A percentile compares a stretch with the other conserved stretches of the same genome.
Conservation (phyloP, 1,140 invertebrate species). For the Caenorhabditis tropicalis region DNA sequence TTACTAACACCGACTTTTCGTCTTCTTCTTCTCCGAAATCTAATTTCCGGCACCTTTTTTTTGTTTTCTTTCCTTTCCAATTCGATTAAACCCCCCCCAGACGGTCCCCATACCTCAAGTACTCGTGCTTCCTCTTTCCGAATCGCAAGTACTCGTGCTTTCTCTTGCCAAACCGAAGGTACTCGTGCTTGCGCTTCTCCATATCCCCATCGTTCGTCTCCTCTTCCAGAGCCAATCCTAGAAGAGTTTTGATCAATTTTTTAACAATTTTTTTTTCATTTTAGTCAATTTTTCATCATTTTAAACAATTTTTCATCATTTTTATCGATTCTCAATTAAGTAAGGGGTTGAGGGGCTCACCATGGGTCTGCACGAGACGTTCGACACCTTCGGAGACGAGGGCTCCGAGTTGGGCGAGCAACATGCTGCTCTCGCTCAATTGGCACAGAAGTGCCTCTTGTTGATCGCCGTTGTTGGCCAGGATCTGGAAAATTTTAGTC, state of each 20-base stretch:
- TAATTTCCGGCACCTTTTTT: no score
- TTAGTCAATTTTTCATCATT: no score
- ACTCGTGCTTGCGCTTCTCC: slow-evolving; percentile 50
- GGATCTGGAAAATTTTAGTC: slow-evolving; percentile 48
- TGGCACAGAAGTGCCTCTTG: slow-evolving; percentile 66
- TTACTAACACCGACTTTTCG: no score
- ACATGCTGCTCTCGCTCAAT: slow-evolving; percentile 63
- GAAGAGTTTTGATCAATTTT: no score
- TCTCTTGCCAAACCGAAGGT: slow-evolving; percentile 60
- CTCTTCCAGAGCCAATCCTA: slow-evolving; percentile 48
- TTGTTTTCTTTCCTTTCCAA: background rate
- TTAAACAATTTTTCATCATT: no score
- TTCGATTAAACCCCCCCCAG: background rate
- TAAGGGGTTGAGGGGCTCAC: slow-evolving; percentile 47
- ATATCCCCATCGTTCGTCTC: slow-evolving; percentile 32
- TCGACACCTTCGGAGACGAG: slow-evolving; percentile 68
- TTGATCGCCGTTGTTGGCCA: slow-evolving; percentile 60
- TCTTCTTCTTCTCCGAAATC: no score
- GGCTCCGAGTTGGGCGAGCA: slow-evolving; percentile 66
- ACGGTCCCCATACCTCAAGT: slow-evolving; percentile 55
- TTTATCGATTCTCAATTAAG: no score
- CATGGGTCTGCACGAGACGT: slow-evolving; percentile 64
- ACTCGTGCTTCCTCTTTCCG: slow-evolving; percentile 69
- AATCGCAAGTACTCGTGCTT: slow-evolving; percentile 70
- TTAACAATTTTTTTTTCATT: no score